Evolutionary conservation across 2,113 vertebrate genomes (phyloP).

Genomic region (Bambusicola thoracicus): DNA sequence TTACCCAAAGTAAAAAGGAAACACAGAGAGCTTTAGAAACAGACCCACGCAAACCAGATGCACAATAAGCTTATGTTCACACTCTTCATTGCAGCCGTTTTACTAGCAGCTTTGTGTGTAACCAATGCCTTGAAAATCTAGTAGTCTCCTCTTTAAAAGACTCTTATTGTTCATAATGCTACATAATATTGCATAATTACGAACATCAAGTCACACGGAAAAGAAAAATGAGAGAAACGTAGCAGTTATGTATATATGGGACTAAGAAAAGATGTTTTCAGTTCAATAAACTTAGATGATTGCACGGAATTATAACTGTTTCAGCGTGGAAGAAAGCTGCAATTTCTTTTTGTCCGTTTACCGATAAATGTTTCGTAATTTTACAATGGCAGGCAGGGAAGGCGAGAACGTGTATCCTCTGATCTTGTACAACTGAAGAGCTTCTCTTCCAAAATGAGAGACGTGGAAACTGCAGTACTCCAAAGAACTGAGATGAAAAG

Average conservation of each 20-base stretch:
- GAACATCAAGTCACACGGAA: not conserved
- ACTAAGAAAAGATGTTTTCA: not conserved
- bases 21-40: not conserved
- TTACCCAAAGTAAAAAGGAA: not conserved
- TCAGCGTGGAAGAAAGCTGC: not conserved
- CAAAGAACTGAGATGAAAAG: not conserved
- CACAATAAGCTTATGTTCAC: not conserved
- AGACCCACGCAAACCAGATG: not conserved
- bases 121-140: not conserved
- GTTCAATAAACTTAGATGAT: not conserved
- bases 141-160: not conserved
- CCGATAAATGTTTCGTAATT: not conserved
- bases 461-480: not conserved
- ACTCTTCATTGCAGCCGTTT: accelerated
- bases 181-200: accelerated
- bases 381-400: not conserved
- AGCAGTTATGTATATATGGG: not conserved
- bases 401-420: not conserved
- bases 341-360: not conserved
- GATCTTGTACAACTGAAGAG: not conserved
- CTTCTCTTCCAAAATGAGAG: not conserved
- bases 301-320: not conserved
- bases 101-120: not conserved
- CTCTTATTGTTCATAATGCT: not conserved
- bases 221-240: not conserved